These are phyloP conservation scores for Rhimphoctona megacephalus DNA, from an alignment of 2,888 invertebrate genomes.

Conservation along the genomic window DNA sequence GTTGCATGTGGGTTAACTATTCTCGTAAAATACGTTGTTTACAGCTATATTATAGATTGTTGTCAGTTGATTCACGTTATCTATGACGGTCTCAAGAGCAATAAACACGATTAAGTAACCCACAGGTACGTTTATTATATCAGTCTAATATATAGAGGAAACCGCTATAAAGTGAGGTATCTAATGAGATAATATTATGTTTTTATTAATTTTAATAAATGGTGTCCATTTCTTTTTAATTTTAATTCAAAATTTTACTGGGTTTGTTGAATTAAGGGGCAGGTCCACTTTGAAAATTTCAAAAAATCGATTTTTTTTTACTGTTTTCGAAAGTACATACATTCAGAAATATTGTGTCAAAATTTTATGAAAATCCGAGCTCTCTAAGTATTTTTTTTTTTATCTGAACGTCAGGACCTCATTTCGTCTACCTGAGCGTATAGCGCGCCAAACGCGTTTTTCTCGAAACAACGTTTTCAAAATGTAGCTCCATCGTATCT, in stretches of 20 bases:
- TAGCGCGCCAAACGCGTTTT: too few relatives aligned
- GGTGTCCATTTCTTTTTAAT: not conserved
- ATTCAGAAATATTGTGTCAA: too few relatives aligned
- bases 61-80: slow-evolving; percentile 24
- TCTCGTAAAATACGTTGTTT: slow-evolving; percentile 42
- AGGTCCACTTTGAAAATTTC: too few relatives aligned
- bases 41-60: not conserved
- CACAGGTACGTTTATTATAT: slow-evolving; percentile 10
- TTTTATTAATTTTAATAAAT: not conserved
- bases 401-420: too few relatives aligned
- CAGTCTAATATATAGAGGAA: not conserved
- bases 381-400: too few relatives aligned
- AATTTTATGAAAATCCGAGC: too few relatives aligned
- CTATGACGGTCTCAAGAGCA: not conserved
- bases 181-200: not conserved
- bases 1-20: slow-evolving; percentile 35
- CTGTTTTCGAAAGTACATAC: too few relatives aligned
- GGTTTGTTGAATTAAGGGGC: too few relatives aligned
- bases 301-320: too few relatives aligned
- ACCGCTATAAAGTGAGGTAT: not conserved
- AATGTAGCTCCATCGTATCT: too few relatives aligned
- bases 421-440: too few relatives aligned
- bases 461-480: too few relatives aligned
- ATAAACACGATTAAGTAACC: slow-evolving; percentile 34
- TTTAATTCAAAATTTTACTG: not conserved